Evolutionary conservation across 64 coral and sea anemone genomes (phyloP).

Genomic region (Pocillopora damicornis): DNA sequence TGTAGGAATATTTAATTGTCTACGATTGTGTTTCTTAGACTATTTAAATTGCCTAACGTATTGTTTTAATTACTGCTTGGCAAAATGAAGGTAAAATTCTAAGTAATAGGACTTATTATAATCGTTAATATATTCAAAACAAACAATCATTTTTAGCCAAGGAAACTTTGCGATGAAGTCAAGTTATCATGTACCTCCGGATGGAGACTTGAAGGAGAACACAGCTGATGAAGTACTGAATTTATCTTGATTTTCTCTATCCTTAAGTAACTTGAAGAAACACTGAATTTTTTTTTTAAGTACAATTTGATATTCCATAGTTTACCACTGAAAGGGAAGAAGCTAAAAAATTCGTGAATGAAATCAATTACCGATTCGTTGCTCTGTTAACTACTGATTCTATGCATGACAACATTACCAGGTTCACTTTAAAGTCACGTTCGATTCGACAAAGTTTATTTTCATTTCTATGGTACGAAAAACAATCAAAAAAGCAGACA

Average conservation of each 20-base stretch:
- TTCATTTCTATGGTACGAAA: background rate
- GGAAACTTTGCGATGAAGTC: no score
- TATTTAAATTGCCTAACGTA: background rate
- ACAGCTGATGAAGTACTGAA: no score
- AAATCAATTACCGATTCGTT: background rate
- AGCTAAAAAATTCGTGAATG: background rate
- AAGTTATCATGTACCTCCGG: no score
- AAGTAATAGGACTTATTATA: background rate
- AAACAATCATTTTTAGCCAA: no score
- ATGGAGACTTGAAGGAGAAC: no score
- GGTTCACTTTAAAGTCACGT: background rate
- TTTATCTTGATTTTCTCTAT: no score
- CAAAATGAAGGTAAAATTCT: background rate
- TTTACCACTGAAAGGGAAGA: background rate
- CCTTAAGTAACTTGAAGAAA: background rate
- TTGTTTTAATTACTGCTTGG: background rate
- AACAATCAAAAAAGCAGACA: no score
- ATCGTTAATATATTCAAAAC: background rate
- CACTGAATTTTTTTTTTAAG: background rate
- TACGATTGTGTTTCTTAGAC: background rate
- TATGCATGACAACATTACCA: background rate
- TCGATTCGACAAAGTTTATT: background rate
- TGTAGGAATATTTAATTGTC: background rate
- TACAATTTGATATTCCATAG: background rate
- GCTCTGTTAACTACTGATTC: background rate